Conservation (phyloP, 1,140 invertebrate genomes). For the Drosophila malerkotliana region DNA sequence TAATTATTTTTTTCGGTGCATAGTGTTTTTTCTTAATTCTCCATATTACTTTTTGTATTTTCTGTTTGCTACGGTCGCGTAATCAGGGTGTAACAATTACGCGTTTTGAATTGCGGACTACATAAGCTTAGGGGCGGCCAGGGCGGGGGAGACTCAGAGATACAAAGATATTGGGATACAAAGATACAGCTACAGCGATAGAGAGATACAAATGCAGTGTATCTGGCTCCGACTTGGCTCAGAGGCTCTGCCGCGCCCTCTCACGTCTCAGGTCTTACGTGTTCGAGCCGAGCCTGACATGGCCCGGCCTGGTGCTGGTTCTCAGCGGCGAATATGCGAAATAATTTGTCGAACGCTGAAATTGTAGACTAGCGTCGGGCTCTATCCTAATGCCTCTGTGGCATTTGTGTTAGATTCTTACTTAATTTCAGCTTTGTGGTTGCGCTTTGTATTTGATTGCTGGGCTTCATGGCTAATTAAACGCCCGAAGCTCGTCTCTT, state of each 20-base stretch:
- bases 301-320: conserved; percentile 24
- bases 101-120: conserved; percentile 66
- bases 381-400: conserved; percentile 20
- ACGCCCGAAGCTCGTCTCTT: conserved; percentile 38
- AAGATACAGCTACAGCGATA: conserved; percentile 19
- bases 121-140: conserved; percentile 21
- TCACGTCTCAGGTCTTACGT: conserved; percentile 56
- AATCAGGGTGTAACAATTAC: conserved; percentile 81
- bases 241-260: conserved; percentile 59
- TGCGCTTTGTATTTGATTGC: conserved; percentile 61
- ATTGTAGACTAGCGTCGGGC: conserved; percentile 37
- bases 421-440: conserved; percentile 63
- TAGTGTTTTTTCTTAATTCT: conserved; percentile 33
- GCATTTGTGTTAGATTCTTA: conserved; percentile 58
- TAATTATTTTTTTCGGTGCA: not conserved
- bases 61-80: conserved; percentile 59
- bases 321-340: conserved; percentile 41
- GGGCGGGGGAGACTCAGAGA: conserved; percentile 2
- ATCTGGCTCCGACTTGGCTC: conserved; percentile 24
- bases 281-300: conserved; percentile 36
- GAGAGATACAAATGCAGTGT: conserved; percentile 27
- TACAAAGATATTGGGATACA: conserved; percentile 3
- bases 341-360: conserved; percentile 48
- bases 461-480: conserved; percentile 69
- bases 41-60: conserved; percentile 37